Conservation (phyloP, 2,888 invertebrate genomes). For the Cerastis leucographa region DNA sequence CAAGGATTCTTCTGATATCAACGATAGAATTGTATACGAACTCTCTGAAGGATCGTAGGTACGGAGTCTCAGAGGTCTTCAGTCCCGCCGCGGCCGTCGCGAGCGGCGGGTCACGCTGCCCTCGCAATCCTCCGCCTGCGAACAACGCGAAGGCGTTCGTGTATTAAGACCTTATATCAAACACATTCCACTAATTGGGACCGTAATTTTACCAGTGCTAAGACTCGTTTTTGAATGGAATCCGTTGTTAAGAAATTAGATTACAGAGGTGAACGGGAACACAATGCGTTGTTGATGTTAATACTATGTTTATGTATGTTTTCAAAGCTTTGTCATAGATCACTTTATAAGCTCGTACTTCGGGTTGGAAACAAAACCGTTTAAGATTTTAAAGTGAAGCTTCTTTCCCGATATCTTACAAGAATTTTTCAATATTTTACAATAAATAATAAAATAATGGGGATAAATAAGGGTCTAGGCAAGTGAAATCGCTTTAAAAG, state of each 20-base stretch:
- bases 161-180: slow-evolving; percentile 43
- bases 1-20: slow-evolving; percentile 32
- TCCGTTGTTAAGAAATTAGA: slow-evolving; percentile 2
- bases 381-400: background rate
- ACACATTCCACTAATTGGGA: slow-evolving; percentile 26
- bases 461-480: background rate
- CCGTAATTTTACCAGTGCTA: slow-evolving; percentile 30
- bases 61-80: slow-evolving; percentile 51
- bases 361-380: background rate
- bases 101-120: slow-evolving; percentile 81
- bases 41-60: slow-evolving; percentile 24
- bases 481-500: background rate
- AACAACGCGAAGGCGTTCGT: slow-evolving; percentile 36
- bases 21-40: slow-evolving; percentile 26
- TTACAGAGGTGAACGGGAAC: slow-evolving; percentile 26
- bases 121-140: slow-evolving; percentile 12
- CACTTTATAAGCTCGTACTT: slow-evolving; percentile 7
- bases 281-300: slow-evolving; percentile 18
- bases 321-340: slow-evolving; percentile 21
- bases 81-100: slow-evolving; percentile 88
- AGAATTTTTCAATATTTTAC: background rate
- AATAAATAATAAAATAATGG: no score
- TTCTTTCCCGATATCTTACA: background rate
- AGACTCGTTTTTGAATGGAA: slow-evolving; percentile 18
- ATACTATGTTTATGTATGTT: slow-evolving; percentile 32